A percentile compares a stretch with the other conserved stretches of the same genome.
Conservation (phyloP, 2,888 invertebrate genomes). For the Conistra vaccinii region DNA sequence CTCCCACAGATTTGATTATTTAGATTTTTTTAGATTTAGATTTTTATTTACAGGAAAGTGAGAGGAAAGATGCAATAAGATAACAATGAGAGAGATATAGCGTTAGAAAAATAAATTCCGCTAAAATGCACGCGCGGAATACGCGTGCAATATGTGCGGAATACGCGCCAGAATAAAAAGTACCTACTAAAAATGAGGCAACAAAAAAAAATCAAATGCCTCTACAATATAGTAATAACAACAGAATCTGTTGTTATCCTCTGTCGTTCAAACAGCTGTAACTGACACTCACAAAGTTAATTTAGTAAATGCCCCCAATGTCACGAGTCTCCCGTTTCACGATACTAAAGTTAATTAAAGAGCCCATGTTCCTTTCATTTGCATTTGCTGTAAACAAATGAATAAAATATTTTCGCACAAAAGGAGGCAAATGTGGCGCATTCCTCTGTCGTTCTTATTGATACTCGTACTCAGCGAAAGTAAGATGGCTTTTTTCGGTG, state of each 20-base stretch:
- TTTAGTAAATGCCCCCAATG: conserved; percentile 31
- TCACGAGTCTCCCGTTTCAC: conserved; percentile 12
- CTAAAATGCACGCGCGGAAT: not conserved
- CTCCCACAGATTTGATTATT: no score
- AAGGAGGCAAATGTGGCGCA: not conserved
- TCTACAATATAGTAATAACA: not conserved
- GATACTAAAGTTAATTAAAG: conserved; percentile 33
- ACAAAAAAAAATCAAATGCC: not conserved
- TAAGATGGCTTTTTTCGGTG: not conserved
- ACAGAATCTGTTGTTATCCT: conserved; percentile 7
- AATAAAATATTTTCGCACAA: conserved; percentile 28
- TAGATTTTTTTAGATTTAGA: no score
- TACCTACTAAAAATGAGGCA: not conserved
- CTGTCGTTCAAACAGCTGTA: conserved; percentile 11
- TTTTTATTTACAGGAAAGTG: no score
- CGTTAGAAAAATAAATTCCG: not conserved
- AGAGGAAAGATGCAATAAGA: no score
- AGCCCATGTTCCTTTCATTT: conserved; percentile 28
- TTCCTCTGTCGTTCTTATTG: not conserved
- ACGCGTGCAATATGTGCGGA: not conserved
- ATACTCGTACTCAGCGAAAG: not conserved
- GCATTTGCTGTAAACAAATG: conserved; percentile 38
- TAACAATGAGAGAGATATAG: no score
- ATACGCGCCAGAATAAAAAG: not conserved
- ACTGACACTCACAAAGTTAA: conserved; percentile 29